Evolutionary conservation across 2,113 vertebrate genomes (phyloP).

Genomic region (Gambusia affinis): DNA sequence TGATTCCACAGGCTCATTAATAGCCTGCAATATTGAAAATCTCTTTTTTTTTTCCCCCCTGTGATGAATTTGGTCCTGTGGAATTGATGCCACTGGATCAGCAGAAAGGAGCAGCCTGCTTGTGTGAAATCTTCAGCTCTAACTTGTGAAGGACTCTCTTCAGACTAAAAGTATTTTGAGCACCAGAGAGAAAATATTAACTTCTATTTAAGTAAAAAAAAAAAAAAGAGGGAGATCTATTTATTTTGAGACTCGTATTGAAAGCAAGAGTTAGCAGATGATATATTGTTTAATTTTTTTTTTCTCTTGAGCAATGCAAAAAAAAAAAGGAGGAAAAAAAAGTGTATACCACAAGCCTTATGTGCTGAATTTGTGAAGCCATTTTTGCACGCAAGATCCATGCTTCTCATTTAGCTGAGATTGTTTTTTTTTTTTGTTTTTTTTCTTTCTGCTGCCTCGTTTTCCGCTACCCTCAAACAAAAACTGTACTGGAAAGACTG

Average conservation of each 20-base stretch:
- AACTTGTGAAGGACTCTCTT: slow-evolving; percentile 69
- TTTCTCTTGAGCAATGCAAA: slow-evolving; percentile 87
- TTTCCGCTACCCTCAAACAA: slow-evolving; percentile 34
- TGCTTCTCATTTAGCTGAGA: slow-evolving; percentile 49
- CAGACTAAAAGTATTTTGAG: slow-evolving; percentile 71
- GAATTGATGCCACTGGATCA: slow-evolving; percentile 52
- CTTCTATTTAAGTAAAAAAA: slow-evolving; percentile 77
- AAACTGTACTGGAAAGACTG: slow-evolving; percentile 46
- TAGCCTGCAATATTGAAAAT: slow-evolving; percentile 67
- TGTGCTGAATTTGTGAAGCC: slow-evolving; percentile 79
- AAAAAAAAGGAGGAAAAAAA: slow-evolving; percentile 39
- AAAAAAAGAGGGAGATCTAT: slow-evolving; percentile 75
- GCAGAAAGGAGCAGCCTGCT: slow-evolving; percentile 59
- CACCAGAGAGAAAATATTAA: slow-evolving; percentile 77
- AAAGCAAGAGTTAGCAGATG: slow-evolving; percentile 69
- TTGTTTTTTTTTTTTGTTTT: no score
- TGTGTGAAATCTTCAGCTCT: slow-evolving; percentile 44
- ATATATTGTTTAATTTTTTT: slow-evolving; percentile 79
- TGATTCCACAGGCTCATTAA: slow-evolving; percentile 73
- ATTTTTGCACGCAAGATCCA: slow-evolving; percentile 77
- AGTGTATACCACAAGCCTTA: slow-evolving; percentile 73
- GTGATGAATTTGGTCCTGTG: slow-evolving; percentile 51
- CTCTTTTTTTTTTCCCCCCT: slow-evolving; percentile 25
- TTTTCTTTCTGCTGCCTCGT: slow-evolving; percentile 37
- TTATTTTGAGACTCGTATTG: slow-evolving; percentile 76